Percentiles rank a stretch among this genome's conserved stretches.
Evolutionary conservation across 2,113 vertebrate genomes (phyloP).

Genomic region (Pterocles orientalis): DNA sequence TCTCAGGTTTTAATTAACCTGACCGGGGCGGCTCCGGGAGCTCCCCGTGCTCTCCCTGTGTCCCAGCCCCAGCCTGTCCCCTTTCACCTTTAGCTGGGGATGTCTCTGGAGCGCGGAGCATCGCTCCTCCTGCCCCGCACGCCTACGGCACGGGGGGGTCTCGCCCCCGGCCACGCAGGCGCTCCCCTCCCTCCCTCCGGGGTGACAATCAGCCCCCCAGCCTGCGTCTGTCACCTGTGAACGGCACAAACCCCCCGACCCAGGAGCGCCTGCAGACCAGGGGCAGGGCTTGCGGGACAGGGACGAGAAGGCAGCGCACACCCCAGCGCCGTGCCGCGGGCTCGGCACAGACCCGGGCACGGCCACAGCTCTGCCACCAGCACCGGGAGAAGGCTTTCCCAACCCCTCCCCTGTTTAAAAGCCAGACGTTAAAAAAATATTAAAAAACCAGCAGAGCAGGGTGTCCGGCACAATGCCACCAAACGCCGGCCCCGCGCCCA

Average conservation of each 20-base stretch:
- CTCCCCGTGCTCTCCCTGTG: rapidly evolving
- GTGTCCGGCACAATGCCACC: rapidly evolving
- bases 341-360: not conserved
- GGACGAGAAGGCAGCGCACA: not conserved
- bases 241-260: not conserved
- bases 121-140: not conserved
- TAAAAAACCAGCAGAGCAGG: too few species aligned
- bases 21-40: too few species aligned
- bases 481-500: rapidly evolving
- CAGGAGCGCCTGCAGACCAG: rapidly evolving
- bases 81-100: not conserved
- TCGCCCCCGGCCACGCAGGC: too few species aligned
- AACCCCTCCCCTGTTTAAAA: not conserved
- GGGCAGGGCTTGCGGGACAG: too few species aligned
- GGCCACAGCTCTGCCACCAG: not conserved
- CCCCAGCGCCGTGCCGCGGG: not conserved
- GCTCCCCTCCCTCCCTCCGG: too few species aligned
- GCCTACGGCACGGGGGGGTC: not conserved
- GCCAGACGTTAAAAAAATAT: too few species aligned
- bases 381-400: not conserved
- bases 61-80: rapidly evolving
- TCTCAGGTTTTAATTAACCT: too few species aligned
- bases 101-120: not conserved
- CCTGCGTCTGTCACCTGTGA: not conserved
- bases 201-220: too few species aligned